Percentiles rank a stretch among this genome's conserved stretches.
phyloP scores from a whole-genome alignment of 2,888 invertebrate genomes.

The Apamea sordens region DNA sequence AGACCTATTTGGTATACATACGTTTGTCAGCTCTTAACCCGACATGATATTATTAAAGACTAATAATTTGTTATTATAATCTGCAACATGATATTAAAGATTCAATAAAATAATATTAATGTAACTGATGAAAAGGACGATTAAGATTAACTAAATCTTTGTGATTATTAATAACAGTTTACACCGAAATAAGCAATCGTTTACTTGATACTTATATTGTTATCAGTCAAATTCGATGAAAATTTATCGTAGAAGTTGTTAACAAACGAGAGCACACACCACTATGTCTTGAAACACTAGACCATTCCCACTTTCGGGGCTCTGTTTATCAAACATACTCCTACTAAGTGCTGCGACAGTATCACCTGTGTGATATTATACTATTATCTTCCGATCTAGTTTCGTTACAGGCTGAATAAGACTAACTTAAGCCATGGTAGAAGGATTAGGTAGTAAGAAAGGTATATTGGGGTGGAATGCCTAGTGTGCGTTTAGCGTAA shows the following conservation, averaged over 20 bases:
- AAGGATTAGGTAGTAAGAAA: neutral
- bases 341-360: slow-evolving; percentile 1
- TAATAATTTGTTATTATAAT: slow-evolving; percentile 19
- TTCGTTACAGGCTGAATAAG: neutral
- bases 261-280: slow-evolving; percentile 28
- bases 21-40: neutral
- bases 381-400: neutral
- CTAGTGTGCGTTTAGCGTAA: neutral
- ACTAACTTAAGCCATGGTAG: neutral
- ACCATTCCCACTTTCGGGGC: neutral
- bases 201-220: slow-evolving; percentile 50
- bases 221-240: slow-evolving; percentile 48
- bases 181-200: slow-evolving; percentile 52
- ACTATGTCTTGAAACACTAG: neutral
- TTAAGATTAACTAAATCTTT: slow-evolving; percentile 42
- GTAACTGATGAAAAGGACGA: too few relatives aligned
- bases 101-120: neutral
- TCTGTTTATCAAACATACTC: slow-evolving; percentile 28
- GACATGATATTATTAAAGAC: slow-evolving; percentile 5
- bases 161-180: slow-evolving; percentile 56
- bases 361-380: slow-evolving; percentile 18
- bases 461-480: neutral
- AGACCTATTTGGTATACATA: neutral
- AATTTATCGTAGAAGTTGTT: slow-evolving; percentile 54
- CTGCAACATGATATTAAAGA: slow-evolving; percentile 6